Percentiles rank a stretch among this genome's conserved stretches.
Conservation (phyloP, 2,797 vertebrate species). For the Onychomys leucogaster region DNA sequence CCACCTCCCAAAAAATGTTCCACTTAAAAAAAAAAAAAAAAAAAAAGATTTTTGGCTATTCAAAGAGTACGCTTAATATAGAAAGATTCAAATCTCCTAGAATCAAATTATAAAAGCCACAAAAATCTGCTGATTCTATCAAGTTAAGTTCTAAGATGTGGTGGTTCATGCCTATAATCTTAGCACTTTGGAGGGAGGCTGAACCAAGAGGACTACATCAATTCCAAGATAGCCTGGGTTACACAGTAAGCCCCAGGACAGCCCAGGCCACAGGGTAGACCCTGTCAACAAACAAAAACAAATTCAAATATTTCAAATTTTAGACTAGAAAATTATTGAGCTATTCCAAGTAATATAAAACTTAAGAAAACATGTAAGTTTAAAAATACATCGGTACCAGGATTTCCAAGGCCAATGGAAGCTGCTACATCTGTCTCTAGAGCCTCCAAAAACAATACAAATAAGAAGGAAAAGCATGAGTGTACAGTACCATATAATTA, state of each 20-base stretch:
- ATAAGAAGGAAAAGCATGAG: not conserved
- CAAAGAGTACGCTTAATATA: not conserved
- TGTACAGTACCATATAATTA: not conserved
- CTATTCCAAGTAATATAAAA: conserved; percentile 29
- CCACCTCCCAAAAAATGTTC: not conserved
- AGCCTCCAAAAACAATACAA: not conserved
- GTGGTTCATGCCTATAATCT: not conserved
- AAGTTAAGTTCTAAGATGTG: not conserved
- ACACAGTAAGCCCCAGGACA: not conserved
- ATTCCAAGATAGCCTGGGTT: not conserved
- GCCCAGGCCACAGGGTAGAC: not conserved
- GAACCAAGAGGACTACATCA: not conserved
- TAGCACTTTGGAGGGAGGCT: not conserved
- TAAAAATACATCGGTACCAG: not conserved
- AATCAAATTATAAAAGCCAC: conserved; percentile 21
- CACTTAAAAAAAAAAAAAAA: no score
- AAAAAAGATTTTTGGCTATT: not conserved
- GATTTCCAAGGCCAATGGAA: not conserved
- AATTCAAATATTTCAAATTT: conserved; percentile 10
- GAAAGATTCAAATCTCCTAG: conserved; percentile 27
- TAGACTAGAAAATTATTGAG: conserved; percentile 6
- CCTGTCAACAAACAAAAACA: not conserved
- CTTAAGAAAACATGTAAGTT: not conserved
- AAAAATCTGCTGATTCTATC: conserved; percentile 7
- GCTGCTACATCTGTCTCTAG: not conserved